phyloP scores from a whole-genome alignment of 2,113 vertebrate genomes.

The Petaurus breviceps region DNA sequence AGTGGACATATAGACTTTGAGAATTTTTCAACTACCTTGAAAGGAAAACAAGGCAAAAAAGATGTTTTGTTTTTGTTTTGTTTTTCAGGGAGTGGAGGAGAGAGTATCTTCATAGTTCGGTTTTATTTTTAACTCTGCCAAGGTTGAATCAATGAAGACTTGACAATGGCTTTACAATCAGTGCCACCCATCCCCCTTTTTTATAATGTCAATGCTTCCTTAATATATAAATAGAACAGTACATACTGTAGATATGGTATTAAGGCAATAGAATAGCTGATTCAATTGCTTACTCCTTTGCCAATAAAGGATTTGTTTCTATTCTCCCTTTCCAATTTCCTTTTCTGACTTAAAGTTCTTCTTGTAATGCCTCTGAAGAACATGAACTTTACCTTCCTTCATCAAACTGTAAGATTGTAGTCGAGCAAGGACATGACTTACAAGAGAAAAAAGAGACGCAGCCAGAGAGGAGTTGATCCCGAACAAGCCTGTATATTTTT shows the following conservation, averaged over 20 bases:
- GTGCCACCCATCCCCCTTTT: not conserved
- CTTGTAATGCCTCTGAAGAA: conserved; percentile 2
- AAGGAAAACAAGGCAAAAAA: not conserved
- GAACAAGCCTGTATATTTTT: not conserved
- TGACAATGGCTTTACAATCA: not conserved
- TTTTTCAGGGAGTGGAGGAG: not conserved
- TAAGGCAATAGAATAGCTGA: not conserved
- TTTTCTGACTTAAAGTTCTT: not conserved
- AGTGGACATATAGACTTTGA: not conserved
- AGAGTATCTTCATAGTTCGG: not conserved
- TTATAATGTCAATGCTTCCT: not conserved
- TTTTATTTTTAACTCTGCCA: not conserved
- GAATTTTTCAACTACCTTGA: not conserved
- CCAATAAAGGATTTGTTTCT: conserved; percentile 31
- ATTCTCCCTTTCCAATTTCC: not conserved
- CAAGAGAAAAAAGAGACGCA: conserved; percentile 6
- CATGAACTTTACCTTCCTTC: not conserved
- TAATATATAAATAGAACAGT: not conserved
- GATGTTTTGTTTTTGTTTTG: not conserved
- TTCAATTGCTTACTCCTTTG: not conserved
- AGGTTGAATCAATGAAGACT: not conserved
- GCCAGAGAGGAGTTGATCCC: not conserved
- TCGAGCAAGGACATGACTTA: not conserved
- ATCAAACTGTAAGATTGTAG: not conserved
- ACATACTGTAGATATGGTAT: not conserved